Base-by-base conservation (phyloP, 2,797 vertebrate species). In the Harpagifer antarcticus region DNA sequence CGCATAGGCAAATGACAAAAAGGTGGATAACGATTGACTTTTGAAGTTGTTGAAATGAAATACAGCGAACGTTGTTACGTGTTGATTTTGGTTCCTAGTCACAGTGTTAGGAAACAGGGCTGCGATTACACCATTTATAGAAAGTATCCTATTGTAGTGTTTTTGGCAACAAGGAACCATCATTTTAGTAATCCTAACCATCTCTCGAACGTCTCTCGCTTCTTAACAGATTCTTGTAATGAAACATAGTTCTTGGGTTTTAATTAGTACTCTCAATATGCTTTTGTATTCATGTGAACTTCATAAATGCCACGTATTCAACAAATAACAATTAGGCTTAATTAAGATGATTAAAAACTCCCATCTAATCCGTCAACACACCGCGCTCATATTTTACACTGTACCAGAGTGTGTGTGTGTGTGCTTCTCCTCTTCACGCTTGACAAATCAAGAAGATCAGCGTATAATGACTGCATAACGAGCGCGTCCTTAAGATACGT, bases 301-400 rank as follows among this genome's bases (percentile, higher is more conserved):
- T 79, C 42, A 82, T 74, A 87, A 89, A 93, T 88, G 84, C 82
- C 84, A 89, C 72, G 86, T 82, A 93, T 93, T 93, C 79, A 88
- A 86, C 89, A 92, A 90, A 89, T 88, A 90, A 87, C 84, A 91
- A 91, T 91, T 87, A 89, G 77, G 78, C 78, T 91, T 94, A 93
- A 94, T 94, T 91, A 93, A 92, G 86, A 93, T 91, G 83, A 93
- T 91, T 91, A 90, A 88, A 91, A 91, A 81, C 68, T 82, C 78
- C 74, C 61, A 40, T 88, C 83, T 92, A 90, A 94, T 93, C 90
- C 78, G 44, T 74, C 83, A 79, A 66, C 80, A 72, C 76, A 11
- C 52, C 2, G 11, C 56, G 63, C 81, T 86, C 86, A 71, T 82
- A 82, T 89, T 84, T 76, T 68, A 42, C 56, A 4, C 48, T 40